Evolutionary conservation across 2,797 vertebrate genomes (phyloP).

Genomic region (Protonibea diacanthus): DNA sequence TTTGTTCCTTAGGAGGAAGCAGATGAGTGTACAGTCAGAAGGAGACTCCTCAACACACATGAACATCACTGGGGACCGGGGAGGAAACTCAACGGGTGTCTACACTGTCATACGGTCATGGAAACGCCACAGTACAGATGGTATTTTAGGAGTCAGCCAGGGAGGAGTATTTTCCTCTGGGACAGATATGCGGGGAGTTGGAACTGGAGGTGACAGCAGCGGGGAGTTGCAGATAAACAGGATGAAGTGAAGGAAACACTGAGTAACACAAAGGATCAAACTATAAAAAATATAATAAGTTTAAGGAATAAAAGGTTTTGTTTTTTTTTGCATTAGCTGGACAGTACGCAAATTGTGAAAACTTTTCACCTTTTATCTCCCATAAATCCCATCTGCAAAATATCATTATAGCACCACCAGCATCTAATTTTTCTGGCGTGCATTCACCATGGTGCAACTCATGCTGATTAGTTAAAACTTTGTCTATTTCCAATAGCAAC

Average conservation of each 20-base stretch:
- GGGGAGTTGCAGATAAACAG: conserved; percentile 59
- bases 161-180: conserved; percentile 64
- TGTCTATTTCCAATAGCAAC: background rate
- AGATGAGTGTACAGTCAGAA: conserved; percentile 49
- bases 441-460: background rate
- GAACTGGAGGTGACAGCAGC: conserved; percentile 43
- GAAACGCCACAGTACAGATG: conserved; percentile 77
- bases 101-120: conserved; percentile 76
- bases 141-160: conserved; percentile 81
- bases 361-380: too few relatives aligned
- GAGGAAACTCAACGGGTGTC: conserved; percentile 71
- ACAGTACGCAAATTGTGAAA: too few relatives aligned
- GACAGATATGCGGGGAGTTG: conserved; percentile 51
- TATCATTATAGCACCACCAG: background rate
- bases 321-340: too few relatives aligned
- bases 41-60: conserved; percentile 60
- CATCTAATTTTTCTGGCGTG: background rate
- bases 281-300: background rate
- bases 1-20: conserved; percentile 42
- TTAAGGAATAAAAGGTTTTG: background rate
- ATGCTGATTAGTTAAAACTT: background rate
- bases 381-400: too few relatives aligned
- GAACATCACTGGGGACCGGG: conserved; percentile 48
- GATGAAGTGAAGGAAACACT: conserved; percentile 31
- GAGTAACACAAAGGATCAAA: conserved; percentile 4